phyloP scores from a whole-genome alignment of 2,888 invertebrate species.

The Sturmia bella region DNA sequence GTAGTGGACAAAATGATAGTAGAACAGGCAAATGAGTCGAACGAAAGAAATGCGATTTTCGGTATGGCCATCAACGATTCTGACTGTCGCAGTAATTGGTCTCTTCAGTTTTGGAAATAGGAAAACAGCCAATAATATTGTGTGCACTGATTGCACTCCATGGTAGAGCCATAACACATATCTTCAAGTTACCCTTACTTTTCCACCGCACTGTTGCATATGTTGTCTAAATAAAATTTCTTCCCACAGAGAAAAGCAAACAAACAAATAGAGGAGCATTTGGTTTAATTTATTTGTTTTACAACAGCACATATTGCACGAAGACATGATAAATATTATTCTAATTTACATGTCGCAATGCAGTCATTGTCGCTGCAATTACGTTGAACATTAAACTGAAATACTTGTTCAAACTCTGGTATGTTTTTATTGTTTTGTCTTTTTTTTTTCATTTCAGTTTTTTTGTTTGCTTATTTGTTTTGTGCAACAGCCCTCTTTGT shows the following conservation, averaged over 20 bases:
- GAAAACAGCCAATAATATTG: too few species aligned
- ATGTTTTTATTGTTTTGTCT: constrained; percentile 48
- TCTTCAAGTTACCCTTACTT: too few species aligned
- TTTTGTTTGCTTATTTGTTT: constrained; percentile 1
- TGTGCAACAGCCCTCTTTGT: constrained; percentile 36
- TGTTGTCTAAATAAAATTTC: neutral
- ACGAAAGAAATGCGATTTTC: too few species aligned
- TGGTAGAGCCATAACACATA: too few species aligned
- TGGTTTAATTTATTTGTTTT: neutral
- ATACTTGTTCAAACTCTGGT: neutral
- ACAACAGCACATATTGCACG: neutral
- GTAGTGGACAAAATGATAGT: too few species aligned
- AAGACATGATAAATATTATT: constrained; percentile 37
- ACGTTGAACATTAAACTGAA: neutral
- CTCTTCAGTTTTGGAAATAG: too few species aligned
- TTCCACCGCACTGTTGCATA: too few species aligned
- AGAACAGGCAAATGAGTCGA: constrained; percentile 23
- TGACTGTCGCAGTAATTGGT: too few species aligned
- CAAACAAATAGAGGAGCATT: neutral
- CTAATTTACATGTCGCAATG: constrained; percentile 61
- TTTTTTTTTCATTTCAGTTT: constrained; percentile 25
- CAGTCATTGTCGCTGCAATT: constrained; percentile 44
- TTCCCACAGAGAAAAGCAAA: too few species aligned
- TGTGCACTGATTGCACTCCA: too few species aligned
- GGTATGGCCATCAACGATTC: too few species aligned